Conservation (phyloP, 2,888 invertebrate species). For the Notodonta dromedarius region DNA sequence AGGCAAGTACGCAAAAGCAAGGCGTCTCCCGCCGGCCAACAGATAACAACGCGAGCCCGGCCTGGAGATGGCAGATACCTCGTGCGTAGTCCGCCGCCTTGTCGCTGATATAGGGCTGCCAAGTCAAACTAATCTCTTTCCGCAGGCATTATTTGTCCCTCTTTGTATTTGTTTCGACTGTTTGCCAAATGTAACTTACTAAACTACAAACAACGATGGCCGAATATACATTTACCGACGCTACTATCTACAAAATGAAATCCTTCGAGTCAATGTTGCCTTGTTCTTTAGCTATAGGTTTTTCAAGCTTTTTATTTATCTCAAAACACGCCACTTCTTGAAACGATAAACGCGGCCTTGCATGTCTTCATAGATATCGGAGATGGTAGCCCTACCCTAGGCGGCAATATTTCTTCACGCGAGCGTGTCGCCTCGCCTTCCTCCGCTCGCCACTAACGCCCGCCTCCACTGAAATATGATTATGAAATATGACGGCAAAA, state of each 20-base stretch:
- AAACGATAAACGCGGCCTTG: slow-evolving; percentile 5
- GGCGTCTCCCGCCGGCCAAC: slow-evolving; percentile 48
- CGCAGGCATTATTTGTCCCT: neutral
- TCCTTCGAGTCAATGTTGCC: neutral
- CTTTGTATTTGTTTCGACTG: neutral
- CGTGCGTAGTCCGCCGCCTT: slow-evolving; percentile 44
- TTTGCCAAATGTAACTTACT: no score
- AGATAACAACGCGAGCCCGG: slow-evolving; percentile 64
- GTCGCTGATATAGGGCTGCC: slow-evolving; percentile 10
- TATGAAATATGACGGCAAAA: slow-evolving; percentile 62
- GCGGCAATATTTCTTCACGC: slow-evolving; percentile 54
- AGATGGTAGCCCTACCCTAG: slow-evolving; percentile 15
- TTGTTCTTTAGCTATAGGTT: neutral
- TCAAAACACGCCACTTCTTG: neutral
- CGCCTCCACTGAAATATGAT: slow-evolving; percentile 60
- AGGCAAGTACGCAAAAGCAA: no score
- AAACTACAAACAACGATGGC: no score
- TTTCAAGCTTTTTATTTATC: neutral
- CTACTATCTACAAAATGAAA: neutral
- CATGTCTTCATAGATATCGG: neutral
- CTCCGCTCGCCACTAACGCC: slow-evolving; percentile 45
- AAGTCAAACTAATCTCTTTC: neutral
- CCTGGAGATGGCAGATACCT: slow-evolving; percentile 72
- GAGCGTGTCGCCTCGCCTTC: slow-evolving; percentile 46
- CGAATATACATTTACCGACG: no score